Percentiles rank a stretch among this genome's conserved stretches.
Evolutionary conservation across 1,140 invertebrate genomes (phyloP).

Genomic region (Nasonia giraulti): DNA sequence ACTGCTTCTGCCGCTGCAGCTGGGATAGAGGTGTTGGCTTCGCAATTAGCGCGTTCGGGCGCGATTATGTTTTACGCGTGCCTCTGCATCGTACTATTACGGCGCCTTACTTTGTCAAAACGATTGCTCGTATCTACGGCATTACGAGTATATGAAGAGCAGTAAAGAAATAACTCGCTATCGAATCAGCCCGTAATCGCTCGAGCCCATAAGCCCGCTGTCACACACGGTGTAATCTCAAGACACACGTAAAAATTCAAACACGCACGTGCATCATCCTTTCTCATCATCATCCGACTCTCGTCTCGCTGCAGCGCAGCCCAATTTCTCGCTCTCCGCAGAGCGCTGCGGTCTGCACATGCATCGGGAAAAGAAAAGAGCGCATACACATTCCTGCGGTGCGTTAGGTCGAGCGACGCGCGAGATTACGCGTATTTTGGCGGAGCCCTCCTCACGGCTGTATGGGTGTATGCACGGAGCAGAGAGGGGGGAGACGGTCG

Average conservation of each 20-base stretch:
- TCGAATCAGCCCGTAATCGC: too few species aligned
- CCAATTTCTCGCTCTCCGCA: slow-evolving; percentile 19
- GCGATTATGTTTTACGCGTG: too few species aligned
- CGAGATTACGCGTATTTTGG: slow-evolving; percentile 31
- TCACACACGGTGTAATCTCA: too few species aligned
- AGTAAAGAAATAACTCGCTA: too few species aligned
- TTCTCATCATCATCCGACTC: too few species aligned
- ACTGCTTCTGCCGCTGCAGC: background rate
- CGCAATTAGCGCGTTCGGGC: background rate
- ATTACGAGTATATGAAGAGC: too few species aligned
- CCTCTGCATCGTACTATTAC: too few species aligned
- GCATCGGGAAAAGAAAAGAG: background rate
- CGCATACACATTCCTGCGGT: slow-evolving; percentile 25
- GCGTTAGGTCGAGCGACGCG: background rate
- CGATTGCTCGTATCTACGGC: too few species aligned
- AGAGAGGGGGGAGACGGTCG: background rate
- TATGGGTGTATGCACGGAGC: background rate
- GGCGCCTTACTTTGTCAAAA: background rate
- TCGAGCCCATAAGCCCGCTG: too few species aligned
- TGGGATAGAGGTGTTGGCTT: slow-evolving; percentile 1
- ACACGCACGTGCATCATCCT: too few species aligned
- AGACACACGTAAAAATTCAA: too few species aligned
- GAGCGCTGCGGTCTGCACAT: background rate
- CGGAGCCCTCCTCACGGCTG: background rate
- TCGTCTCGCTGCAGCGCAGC: too few species aligned